Conservation (phyloP, 1,140 invertebrate species). For the Halyomorpha halys region DNA sequence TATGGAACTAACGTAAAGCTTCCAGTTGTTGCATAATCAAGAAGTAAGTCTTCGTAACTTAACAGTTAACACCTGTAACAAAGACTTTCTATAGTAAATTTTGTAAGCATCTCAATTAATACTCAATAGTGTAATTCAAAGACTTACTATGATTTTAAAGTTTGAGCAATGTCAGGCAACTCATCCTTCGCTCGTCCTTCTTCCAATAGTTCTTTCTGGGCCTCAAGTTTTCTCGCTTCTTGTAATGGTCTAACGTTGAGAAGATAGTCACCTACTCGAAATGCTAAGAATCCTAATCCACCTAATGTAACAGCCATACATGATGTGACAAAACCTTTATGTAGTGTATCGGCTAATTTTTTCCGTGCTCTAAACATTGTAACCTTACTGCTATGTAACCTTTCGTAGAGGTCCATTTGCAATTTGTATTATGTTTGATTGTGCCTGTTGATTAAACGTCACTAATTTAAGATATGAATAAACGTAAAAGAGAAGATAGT, state of each 20-base stretch:
- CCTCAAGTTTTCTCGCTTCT: constrained; percentile 17
- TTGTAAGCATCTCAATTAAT: not conserved
- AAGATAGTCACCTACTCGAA: constrained; percentile 30
- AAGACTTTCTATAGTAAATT: no score
- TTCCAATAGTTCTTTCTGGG: constrained; percentile 31
- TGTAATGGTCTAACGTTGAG: constrained; percentile 31
- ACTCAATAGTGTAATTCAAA: not conserved
- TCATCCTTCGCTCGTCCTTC: constrained; percentile 31
- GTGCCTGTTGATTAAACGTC: no score
- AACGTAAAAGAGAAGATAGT: no score
- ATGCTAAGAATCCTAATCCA: not conserved
- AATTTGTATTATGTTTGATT: no score
- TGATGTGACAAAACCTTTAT: constrained; percentile 29
- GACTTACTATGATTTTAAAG: constrained; percentile 8
- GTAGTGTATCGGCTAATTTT: constrained; percentile 31
- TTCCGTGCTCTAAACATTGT: constrained; percentile 15
- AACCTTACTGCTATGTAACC: no score
- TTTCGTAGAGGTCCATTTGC: no score
- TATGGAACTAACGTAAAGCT: no score
- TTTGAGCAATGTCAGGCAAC: constrained; percentile 8
- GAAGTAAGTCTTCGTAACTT: no score
- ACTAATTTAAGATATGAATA: no score
- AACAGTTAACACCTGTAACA: no score
- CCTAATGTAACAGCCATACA: constrained; percentile 31
- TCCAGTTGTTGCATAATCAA: no score